These are phyloP conservation scores for Ptychadena robeensis DNA, from an alignment of 2,797 vertebrate species.

Conservation along the genomic window DNA sequence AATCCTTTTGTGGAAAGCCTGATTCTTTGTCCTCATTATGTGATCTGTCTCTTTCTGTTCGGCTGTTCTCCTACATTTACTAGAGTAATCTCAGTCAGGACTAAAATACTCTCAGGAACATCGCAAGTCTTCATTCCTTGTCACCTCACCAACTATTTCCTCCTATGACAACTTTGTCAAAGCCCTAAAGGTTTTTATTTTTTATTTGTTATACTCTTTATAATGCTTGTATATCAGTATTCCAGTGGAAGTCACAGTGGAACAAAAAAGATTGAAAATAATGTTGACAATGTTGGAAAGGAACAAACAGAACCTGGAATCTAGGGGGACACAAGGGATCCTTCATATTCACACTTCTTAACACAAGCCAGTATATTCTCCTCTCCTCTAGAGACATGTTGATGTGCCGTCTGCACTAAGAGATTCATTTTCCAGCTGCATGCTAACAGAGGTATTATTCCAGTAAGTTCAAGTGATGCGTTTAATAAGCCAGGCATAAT, in stretches of 20 bases:
- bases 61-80: constrained; percentile 64
- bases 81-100: constrained; percentile 63
- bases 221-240: constrained; percentile 57
- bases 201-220: constrained; percentile 11
- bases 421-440: constrained; percentile 73
- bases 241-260: constrained; percentile 50
- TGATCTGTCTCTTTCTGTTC: constrained; percentile 64
- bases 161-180: constrained; percentile 68
- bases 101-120: constrained; percentile 62
- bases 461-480: constrained; percentile 69
- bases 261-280: constrained; percentile 61
- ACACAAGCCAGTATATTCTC: constrained; percentile 68
- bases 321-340: constrained; percentile 65
- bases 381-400: constrained; percentile 64
- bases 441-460: constrained; percentile 69
- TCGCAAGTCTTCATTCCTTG: constrained; percentile 58
- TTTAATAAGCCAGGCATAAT: constrained; percentile 8
- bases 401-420: constrained; percentile 65
- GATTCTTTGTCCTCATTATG: constrained; percentile 73
- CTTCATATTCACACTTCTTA: constrained; percentile 72
- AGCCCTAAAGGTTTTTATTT: constrained; percentile 65
- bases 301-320: constrained; percentile 57
- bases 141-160: constrained; percentile 67
- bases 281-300: constrained; percentile 70
- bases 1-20: constrained; percentile 67